Base-by-base conservation (phyloP, 1,140 invertebrate species). In the Drosophila nasuta region DNA sequence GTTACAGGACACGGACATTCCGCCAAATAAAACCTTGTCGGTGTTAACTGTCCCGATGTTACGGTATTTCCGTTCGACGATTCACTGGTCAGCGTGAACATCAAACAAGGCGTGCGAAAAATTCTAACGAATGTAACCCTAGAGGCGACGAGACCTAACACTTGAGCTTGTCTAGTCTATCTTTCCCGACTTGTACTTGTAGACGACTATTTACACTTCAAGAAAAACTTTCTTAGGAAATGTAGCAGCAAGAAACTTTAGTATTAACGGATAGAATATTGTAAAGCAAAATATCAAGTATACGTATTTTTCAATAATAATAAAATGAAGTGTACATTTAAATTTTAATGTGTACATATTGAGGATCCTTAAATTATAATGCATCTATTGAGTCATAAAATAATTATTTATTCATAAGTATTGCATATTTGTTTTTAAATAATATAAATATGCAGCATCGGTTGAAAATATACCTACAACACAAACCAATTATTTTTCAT, bases 81-180 rank as follows among this genome's bases (percentile, higher is more conserved):
- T 51, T 66, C 41, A 46, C 56, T 75, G 62, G 48, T 73, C 75
- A 81, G 52, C 62, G 69, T 71, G 67, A 75, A 90, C 82, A 74
- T 91, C 87, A 91, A 90, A 90, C 87, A 57, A 74, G 65, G 57
- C 75, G 67, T 80, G 74, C 87, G 79, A 75, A 75, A 91, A 82
- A 63, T 91, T 87, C 82, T 49, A 54, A 30, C 13, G 82, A 91
- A 87, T 77, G 87, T 70, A 91, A 90, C 41, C 57, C 25, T 70
- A 90, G 73, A 57, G 5, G 1, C 7, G 28, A 56, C 41, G 5
- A 15, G 33, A 41, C 8, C 30, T 33, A 52, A 35, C 67, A 75
- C 73, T 75, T 75, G 56, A 75, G 54, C 49, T 28, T 1, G 28
- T 28, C 43, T 54, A 11, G 45, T 45, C 65, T 43, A 20, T 48